phyloP scores from a whole-genome alignment of 2,797 vertebrate species.

The Chrosomus eos region DNA sequence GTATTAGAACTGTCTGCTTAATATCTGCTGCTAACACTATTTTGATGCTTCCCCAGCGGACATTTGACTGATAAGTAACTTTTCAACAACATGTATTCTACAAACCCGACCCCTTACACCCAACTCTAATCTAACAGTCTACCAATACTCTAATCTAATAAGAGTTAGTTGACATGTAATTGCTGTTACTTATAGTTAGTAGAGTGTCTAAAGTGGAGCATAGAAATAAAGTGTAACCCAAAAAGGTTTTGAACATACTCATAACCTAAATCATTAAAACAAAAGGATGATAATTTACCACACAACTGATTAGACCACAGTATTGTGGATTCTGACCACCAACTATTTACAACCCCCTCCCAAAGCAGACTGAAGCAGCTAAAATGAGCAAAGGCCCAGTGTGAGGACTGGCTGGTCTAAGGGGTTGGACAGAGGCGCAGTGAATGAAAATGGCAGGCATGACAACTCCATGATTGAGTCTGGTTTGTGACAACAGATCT shows the following conservation, averaged over 20 bases:
- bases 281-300: neutral
- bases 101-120: neutral
- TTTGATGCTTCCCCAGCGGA: too few relatives aligned
- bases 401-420: neutral
- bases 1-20: too few relatives aligned
- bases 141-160: neutral
- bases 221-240: neutral
- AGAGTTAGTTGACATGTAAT: too few relatives aligned
- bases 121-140: neutral
- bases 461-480: constrained; percentile 20
- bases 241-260: neutral
- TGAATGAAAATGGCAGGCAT: neutral
- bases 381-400: neutral
- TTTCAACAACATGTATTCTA: neutral
- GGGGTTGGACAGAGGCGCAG: neutral
- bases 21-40: too few relatives aligned
- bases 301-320: neutral
- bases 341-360: neutral
- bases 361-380: neutral
- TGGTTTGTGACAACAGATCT: constrained; percentile 11
- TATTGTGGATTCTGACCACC: neutral
- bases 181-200: neutral
- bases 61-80: too few relatives aligned
- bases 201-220: neutral
- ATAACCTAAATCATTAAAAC: neutral